Percentiles rank a stretch among this genome's conserved stretches.
phyloP scores from a whole-genome alignment of 2,113 vertebrate genomes.

The Sardina pilchardus region DNA sequence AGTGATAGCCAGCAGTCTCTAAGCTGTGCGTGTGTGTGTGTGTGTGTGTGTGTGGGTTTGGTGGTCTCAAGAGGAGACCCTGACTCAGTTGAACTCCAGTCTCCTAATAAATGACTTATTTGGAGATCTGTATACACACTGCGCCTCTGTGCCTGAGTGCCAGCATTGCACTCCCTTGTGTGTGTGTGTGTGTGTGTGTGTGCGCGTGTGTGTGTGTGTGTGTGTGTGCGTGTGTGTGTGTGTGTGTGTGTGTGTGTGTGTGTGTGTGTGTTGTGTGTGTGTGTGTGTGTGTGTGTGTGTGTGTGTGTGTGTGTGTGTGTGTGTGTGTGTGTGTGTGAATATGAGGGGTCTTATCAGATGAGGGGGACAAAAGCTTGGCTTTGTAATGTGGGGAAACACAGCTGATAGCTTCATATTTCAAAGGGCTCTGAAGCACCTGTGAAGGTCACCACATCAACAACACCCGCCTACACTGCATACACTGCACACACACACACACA shows the following conservation, averaged over 20 bases:
- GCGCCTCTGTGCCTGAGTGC: neutral
- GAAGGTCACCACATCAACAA: slow-evolving; percentile 66
- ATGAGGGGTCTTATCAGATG: slow-evolving; percentile 10
- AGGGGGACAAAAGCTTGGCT: neutral
- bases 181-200: neutral
- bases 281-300: neutral
- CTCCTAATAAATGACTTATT: too few relatives aligned
- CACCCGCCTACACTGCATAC: slow-evolving; percentile 40
- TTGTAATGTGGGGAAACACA: slow-evolving; percentile 34
- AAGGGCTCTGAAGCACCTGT: slow-evolving; percentile 51
- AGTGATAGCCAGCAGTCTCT: neutral
- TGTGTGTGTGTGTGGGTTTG: neutral
- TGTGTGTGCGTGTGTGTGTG: neutral
- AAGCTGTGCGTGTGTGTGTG: neutral
- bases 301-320: neutral
- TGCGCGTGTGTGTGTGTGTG: neutral
- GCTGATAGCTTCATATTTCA: slow-evolving; percentile 48
- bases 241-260: neutral
- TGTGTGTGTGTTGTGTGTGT: neutral
- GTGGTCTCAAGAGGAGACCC: too few relatives aligned
- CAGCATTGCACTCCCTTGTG: neutral
- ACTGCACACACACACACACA: slow-evolving; percentile 17
- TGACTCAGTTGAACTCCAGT: too few relatives aligned
- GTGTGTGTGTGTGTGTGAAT: neutral
- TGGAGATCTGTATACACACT: too few relatives aligned